Evolutionary conservation across 2,113 vertebrate species (phyloP).

Genomic region (Cephalopholis sonnerati): DNA sequence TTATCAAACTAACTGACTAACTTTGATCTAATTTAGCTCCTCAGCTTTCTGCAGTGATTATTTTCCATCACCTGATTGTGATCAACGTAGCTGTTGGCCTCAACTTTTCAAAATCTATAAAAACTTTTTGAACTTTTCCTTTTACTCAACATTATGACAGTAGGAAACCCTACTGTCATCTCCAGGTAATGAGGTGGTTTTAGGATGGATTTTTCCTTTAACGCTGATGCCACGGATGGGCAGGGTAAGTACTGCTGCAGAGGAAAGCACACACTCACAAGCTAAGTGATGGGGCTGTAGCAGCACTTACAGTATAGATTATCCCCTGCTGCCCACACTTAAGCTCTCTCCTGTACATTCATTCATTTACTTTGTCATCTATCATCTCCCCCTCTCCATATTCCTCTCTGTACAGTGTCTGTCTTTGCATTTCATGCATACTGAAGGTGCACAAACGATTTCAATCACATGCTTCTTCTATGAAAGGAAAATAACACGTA

Average conservation of each 20-base stretch:
- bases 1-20: neutral
- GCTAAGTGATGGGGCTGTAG: slow-evolving; percentile 51
- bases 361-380: slow-evolving; percentile 37
- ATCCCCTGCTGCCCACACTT: slow-evolving; percentile 34
- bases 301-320: slow-evolving; percentile 42
- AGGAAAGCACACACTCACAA: slow-evolving; percentile 18
- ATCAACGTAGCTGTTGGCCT: neutral
- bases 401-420: neutral
- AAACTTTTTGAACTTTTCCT: neutral
- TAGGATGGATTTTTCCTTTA: slow-evolving; percentile 23
- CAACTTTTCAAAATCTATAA: neutral
- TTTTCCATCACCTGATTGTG: neutral
- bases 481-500: no score
- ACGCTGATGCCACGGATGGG: slow-evolving; percentile 19
- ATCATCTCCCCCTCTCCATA: neutral
- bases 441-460: neutral
- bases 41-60: neutral
- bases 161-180: slow-evolving; percentile 23
- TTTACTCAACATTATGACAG: neutral
- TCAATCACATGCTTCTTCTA: neutral
- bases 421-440: neutral
- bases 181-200: slow-evolving; percentile 19
- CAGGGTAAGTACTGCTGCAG: slow-evolving; percentile 44
- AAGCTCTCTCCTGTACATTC: slow-evolving; percentile 29
- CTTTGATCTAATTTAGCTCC: neutral